Evolutionary conservation across 2,888 invertebrate genomes (phyloP), one percentile per base, ranked within the genome.

Genomic region (Heliconius aoede): DNA sequence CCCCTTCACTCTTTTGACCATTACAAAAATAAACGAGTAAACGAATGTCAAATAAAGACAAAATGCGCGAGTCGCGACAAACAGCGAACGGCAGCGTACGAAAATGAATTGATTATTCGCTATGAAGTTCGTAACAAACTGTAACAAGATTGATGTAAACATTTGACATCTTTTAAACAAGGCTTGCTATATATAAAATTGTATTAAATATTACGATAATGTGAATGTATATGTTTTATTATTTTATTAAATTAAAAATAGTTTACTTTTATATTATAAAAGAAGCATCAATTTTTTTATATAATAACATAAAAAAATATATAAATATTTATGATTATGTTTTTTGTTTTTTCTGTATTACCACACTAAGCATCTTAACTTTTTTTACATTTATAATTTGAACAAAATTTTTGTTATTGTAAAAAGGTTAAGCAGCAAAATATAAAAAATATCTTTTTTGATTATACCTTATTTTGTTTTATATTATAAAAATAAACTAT

Each of bases 1-100:
- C 85, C 86, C 87, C 88, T 89, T 91, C 90, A 92, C 89, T 89
- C 85, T 86, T 85, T 85, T 81, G 81, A 83, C 84, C 87, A 86
- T 85, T 84, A 86, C 86, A 87, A 86, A 89, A 86, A 85, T 87
- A 88, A 85, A 87, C 84, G 82, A 84, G 85, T 84, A 75, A 76
- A 80, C 74, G 74, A 78, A 80, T 74, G 88, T 88, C 86, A 84
- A 86, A 85, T 82, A 84, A 85, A 86, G 85, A 81, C 85, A 84
- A 86, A 89, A 88, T 80, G 77, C 80, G 77, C 79, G 76, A 81
- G 78, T 73, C 79, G 61, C 76, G 73, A 76, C 77, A 67, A 79
- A 78, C 82, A 74, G 77, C 77, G 67, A 77, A 79, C 85, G 76
- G 79, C 78, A 80, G 82, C 81, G 76, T 82, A 86, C 86, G 86